These are phyloP conservation scores for Lampris incognitus DNA, from an alignment of 2,113 vertebrate species.

Conservation along the genomic window DNA sequence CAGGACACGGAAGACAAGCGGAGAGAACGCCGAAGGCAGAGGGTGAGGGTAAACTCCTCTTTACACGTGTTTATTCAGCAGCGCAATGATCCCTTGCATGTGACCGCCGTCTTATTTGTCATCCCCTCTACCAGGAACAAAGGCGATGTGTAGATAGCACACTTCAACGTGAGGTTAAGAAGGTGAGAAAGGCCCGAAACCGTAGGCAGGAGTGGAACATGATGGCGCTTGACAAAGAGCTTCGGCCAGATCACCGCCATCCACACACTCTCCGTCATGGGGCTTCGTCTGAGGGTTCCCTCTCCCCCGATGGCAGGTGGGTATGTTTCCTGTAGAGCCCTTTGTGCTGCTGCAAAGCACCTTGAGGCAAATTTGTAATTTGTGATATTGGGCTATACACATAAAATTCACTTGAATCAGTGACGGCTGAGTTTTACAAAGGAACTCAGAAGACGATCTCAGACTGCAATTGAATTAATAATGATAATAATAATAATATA, in stretches of 20 bases:
- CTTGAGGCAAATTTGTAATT: too few relatives aligned
- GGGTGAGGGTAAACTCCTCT: constrained; percentile 60
- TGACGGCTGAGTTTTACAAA: too few relatives aligned
- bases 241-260: constrained; percentile 91
- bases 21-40: constrained; percentile 84
- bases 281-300: constrained; percentile 91
- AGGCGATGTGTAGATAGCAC: constrained; percentile 91
- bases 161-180: constrained; percentile 92
- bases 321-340: constrained; percentile 46
- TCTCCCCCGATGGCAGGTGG: constrained; percentile 94
- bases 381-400: too few relatives aligned
- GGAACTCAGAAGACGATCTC: too few relatives aligned
- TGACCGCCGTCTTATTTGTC: background rate
- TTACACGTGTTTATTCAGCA: background rate
- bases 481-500: too few relatives aligned
- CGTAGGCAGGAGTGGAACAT: constrained; percentile 96
- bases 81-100: background rate
- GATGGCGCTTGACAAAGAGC: constrained; percentile 97
- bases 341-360: too few relatives aligned
- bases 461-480: too few relatives aligned
- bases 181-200: constrained; percentile 95
- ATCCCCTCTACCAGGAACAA: constrained; percentile 86
- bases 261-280: constrained; percentile 88
- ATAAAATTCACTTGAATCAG: too few relatives aligned
- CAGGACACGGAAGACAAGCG: constrained; percentile 97